phyloP scores from a whole-genome alignment of 2,113 vertebrate genomes.

The Eurypyga helias region DNA sequence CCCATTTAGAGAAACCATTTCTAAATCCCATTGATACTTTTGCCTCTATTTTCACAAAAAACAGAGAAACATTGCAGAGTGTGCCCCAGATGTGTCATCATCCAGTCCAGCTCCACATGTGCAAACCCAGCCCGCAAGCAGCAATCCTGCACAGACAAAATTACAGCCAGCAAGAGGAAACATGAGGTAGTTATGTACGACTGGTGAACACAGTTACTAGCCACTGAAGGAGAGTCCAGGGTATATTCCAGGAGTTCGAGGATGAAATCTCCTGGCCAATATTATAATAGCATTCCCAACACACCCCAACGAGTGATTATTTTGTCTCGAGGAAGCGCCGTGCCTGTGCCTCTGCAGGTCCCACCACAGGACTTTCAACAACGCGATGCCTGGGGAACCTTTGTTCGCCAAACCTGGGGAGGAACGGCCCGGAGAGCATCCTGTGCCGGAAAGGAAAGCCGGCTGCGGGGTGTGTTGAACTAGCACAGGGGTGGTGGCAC shows the following conservation, averaged over 20 bases:
- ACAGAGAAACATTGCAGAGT: neutral
- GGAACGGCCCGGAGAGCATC: neutral
- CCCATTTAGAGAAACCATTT: neutral
- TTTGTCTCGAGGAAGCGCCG: neutral
- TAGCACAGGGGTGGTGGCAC: constrained; percentile 17
- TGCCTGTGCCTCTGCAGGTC: neutral
- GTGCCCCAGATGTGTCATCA: neutral
- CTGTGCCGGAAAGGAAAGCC: neutral
- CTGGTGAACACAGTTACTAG: neutral
- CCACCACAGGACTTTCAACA: neutral
- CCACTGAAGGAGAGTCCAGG: neutral
- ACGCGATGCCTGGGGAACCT: neutral
- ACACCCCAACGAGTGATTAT: neutral
- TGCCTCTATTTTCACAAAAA: neutral
- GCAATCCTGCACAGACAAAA: neutral
- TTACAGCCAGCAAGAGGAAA: constrained; percentile 10
- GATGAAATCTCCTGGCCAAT: neutral
- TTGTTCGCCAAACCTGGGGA: neutral
- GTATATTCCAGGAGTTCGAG: neutral
- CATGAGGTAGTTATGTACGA: neutral
- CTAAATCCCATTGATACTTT: neutral
- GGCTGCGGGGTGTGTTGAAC: neutral
- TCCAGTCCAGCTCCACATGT: neutral
- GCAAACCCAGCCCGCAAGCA: neutral
- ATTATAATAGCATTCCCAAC: neutral